Conservation (phyloP, 2,888 invertebrate genomes). For the Biston betularia region DNA sequence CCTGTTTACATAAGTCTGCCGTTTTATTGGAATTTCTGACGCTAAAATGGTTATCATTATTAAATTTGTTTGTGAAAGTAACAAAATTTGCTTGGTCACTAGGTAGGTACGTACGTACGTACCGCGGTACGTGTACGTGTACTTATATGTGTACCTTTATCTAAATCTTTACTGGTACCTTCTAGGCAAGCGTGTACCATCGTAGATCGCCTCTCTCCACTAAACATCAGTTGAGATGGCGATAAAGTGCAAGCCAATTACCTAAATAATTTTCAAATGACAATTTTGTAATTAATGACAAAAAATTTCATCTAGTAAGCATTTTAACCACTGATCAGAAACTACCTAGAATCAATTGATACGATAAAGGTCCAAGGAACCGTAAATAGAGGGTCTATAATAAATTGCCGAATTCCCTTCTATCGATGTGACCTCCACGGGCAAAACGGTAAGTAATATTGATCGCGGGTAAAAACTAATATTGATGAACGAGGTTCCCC, state of each 20-base stretch:
- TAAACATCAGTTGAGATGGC: no score
- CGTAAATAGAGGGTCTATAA: conserved; percentile 33
- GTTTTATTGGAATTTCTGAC: neutral
- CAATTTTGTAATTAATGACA: no score
- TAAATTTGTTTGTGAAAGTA: neutral
- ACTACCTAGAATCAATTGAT: conserved; percentile 31
- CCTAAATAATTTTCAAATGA: no score
- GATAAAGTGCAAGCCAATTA: no score
- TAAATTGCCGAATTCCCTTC: conserved; percentile 32
- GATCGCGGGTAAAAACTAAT: conserved; percentile 35
- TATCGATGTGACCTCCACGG: conserved; percentile 26
- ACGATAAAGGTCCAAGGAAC: conserved; percentile 33
- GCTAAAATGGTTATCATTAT: conserved; percentile 2
- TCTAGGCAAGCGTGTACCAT: no score
- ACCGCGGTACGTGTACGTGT: no score
- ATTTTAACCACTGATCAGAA: conserved; percentile 28
- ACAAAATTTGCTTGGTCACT: neutral
- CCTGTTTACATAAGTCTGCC: neutral
- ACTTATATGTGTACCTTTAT: no score
- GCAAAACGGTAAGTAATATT: conserved; percentile 27
- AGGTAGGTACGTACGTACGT: no score
- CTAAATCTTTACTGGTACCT: no score
- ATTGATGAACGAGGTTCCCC: conserved; percentile 29
- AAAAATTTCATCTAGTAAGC: conserved; percentile 11
- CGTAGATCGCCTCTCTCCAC: no score